These are phyloP conservation scores for Chrysodeixis includens DNA, from an alignment of 2,888 invertebrate genomes.

Conservation along the genomic window DNA sequence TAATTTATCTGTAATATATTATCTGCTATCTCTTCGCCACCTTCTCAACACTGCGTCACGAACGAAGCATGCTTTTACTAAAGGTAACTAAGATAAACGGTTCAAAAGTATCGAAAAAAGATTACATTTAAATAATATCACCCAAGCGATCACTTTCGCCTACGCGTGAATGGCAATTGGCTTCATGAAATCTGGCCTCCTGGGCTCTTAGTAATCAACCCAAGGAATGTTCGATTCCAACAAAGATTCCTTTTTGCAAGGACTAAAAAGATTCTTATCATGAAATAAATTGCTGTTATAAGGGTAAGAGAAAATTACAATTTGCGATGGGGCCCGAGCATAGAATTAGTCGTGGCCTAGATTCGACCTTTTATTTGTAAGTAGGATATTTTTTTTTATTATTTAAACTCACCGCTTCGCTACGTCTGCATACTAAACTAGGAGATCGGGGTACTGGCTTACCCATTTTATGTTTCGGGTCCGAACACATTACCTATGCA, in stretches of 20 bases:
- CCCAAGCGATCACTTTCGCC: conserved; percentile 86
- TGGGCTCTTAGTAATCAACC: conserved; percentile 86
- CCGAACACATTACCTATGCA: conserved; percentile 42
- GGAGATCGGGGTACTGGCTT: conserved; percentile 42
- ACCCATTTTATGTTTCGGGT: conserved; percentile 53
- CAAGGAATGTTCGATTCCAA: conserved; percentile 81
- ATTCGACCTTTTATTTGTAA: conserved; percentile 54
- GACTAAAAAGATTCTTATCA: conserved; percentile 87
- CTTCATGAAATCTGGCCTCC: conserved; percentile 85
- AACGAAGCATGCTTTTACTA: conserved; percentile 55
- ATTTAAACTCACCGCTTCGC: conserved; percentile 49
- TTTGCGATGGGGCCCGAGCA: conserved; percentile 79
- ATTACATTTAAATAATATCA: conserved; percentile 89
- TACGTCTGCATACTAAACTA: conserved; percentile 51
- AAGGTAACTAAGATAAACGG: conserved; percentile 66
- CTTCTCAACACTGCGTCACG: conserved; percentile 12
- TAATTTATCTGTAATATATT: conserved; percentile 18
- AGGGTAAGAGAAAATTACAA: conserved; percentile 83
- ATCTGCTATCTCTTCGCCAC: conserved; percentile 22
- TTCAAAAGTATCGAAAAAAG: conserved; percentile 87
- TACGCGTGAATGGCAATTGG: conserved; percentile 84
- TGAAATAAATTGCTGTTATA: conserved; percentile 80
- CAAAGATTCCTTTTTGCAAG: conserved; percentile 82
- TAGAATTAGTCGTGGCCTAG: conserved; percentile 76
- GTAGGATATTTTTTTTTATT: conserved; percentile 46